Conservation (phyloP, 2,888 invertebrate species). For the Ypsolopha scabrella region DNA sequence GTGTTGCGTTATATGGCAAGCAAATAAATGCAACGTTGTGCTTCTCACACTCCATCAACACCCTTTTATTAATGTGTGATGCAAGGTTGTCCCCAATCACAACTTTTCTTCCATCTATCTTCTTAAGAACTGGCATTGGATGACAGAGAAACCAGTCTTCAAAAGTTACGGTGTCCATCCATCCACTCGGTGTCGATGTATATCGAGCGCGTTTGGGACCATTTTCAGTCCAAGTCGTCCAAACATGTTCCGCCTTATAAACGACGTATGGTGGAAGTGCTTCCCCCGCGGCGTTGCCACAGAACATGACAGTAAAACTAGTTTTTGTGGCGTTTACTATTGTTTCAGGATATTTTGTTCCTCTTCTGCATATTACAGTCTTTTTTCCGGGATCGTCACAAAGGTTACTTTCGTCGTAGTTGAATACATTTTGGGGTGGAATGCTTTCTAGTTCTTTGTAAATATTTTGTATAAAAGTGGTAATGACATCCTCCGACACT, state of each 20-base stretch:
- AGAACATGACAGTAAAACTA: constrained; percentile 24
- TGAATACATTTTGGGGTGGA: constrained; percentile 12
- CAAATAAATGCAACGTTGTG: background rate
- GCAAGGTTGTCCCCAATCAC: constrained; percentile 1
- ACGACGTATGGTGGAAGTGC: constrained; percentile 30
- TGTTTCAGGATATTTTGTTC: constrained; percentile 25
- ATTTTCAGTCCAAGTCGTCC: constrained; percentile 12
- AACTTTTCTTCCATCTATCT: background rate
- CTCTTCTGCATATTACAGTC: constrained; percentile 17
- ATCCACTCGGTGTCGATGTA: background rate
- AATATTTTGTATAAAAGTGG: constrained; percentile 13
- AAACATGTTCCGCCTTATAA: constrained; percentile 15
- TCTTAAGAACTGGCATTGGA: background rate
- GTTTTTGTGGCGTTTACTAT: constrained; percentile 23
- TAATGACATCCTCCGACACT: background rate
- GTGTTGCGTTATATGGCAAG: background rate
- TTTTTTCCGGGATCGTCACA: constrained; percentile 27
- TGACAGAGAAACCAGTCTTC: background rate
- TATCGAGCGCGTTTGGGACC: constrained; percentile 4
- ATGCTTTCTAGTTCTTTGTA: constrained; percentile 12
- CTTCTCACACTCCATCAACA: no score
- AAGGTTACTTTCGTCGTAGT: constrained; percentile 26
- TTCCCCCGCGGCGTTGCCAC: constrained; percentile 23
- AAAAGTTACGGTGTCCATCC: background rate
- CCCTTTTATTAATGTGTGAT: no score